Base-by-base conservation (phyloP, 2,797 vertebrate genomes). In the Tachyglossus aculeatus region DNA sequence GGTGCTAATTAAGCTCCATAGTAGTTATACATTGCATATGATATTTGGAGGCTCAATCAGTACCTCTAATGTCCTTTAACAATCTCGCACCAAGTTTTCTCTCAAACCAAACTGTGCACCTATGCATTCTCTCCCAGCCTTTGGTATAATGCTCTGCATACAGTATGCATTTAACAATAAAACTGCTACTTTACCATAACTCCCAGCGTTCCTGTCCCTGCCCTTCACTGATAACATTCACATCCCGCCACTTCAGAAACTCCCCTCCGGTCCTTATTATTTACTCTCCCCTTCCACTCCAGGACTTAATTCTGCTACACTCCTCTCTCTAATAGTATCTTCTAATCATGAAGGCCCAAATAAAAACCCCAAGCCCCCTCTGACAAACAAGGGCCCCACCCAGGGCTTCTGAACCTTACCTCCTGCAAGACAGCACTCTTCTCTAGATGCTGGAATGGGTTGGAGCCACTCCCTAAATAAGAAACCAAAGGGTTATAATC, bases 351-450 rank as follows among this genome's bases (percentile, higher is more conserved):
- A 47, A 3, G 19, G 14, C 44, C 29, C 15, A 29, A 47, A 27
- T 27, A 47, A 5, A 3, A 47, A 47, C 4, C 29, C 24, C 19
- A 27, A 47, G 29, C 5, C 22, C 21, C 18, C 21, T 44, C 21
- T 41, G 21, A 22, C 16, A 48, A 15, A 52, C 37, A 18, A n/a
- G 29, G 36, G 39, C 22, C 31, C 8, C 45, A 9, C 52, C 66
- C 57, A 56, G 34, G 0, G 25, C 5, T 22, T 19, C 0, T 18
- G 25, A 22, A 27, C 45, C 85, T 32, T 93, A 98, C 98, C 96
- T 99, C 98, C 81, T 99, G 98, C 62, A 99, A 88, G 16, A 99
- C 96, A 1, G 97, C 94, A 38, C 98, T 99, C 90, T 99, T 99
- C 91, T 99, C 98, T 92, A 99, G 90, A 65, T 99, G 94, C 80